Conservation (phyloP, 2,888 invertebrate species). For the Mythimna lalbum region DNA sequence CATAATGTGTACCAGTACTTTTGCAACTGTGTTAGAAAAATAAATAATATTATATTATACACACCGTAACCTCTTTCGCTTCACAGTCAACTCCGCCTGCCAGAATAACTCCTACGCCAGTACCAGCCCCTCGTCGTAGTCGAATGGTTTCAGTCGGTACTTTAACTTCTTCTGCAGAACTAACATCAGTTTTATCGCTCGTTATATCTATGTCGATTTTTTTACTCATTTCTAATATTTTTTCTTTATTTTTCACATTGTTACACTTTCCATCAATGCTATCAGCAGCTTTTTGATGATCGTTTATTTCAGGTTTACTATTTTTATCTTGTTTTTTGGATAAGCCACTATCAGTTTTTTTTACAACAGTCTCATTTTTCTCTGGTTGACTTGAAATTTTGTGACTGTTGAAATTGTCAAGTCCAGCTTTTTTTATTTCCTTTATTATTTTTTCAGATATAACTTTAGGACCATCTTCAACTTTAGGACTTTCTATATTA, state of each 20-base stretch:
- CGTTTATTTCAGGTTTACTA: slow-evolving; percentile 63
- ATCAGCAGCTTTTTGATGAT: slow-evolving; percentile 61
- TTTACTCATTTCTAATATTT: slow-evolving; percentile 56
- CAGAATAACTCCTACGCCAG: slow-evolving; percentile 96
- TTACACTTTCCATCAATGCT: slow-evolving; percentile 42
- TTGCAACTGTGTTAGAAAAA: background rate
- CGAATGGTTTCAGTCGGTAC: slow-evolving; percentile 77
- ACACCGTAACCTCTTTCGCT: slow-evolving; percentile 97
- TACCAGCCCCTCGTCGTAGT: slow-evolving; percentile 82
- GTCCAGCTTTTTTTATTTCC: slow-evolving; percentile 81
- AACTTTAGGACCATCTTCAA: slow-evolving; percentile 78
- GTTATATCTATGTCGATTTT: slow-evolving; percentile 60
- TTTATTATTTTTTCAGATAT: slow-evolving; percentile 82
- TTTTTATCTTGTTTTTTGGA: slow-evolving; percentile 67
- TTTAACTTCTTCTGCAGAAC: slow-evolving; percentile 68
- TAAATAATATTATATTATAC: slow-evolving; percentile 66
- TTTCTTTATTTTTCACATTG: slow-evolving; percentile 60
- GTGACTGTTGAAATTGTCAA: slow-evolving; percentile 74
- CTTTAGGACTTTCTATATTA: slow-evolving; percentile 75
- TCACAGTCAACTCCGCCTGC: slow-evolving; percentile 98
- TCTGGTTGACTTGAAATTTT: slow-evolving; percentile 65
- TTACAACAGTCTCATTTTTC: slow-evolving; percentile 66
- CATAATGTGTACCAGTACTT: no score
- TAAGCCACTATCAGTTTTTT: slow-evolving; percentile 63
- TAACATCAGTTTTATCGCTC: slow-evolving; percentile 69